These are phyloP conservation scores for Drosophila bocki DNA, from an alignment of 1,140 invertebrate genomes.

Conservation along the genomic window DNA sequence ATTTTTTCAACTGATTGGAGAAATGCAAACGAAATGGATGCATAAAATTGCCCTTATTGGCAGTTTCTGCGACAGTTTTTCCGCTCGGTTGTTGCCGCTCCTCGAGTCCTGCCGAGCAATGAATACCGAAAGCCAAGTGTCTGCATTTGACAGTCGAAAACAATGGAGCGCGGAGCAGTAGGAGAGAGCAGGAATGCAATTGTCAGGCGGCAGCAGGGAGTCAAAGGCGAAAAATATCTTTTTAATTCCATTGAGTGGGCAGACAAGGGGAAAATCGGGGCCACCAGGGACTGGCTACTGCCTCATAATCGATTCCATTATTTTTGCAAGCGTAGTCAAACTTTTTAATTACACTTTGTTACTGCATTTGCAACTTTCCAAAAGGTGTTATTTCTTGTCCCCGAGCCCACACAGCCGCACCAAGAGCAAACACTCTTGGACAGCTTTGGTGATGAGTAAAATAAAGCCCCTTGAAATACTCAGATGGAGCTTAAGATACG, in stretches of 20 bases:
- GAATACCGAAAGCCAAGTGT: constrained; percentile 49
- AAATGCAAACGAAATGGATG: constrained; percentile 59
- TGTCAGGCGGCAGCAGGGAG: constrained; percentile 48
- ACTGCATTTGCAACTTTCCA: constrained; percentile 60
- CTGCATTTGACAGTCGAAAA: constrained; percentile 71
- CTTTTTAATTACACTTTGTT: constrained; percentile 79
- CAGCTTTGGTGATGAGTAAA: neutral
- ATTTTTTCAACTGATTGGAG: constrained; percentile 36
- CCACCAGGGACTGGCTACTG: constrained; percentile 20
- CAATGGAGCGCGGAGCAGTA: constrained; percentile 33
- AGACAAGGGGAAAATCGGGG: neutral
- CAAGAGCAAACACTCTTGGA: constrained; percentile 40
- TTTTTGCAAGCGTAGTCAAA: constrained; percentile 66
- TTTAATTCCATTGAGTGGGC: constrained; percentile 67
- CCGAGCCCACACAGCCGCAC: constrained; percentile 12
- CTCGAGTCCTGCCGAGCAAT: constrained; percentile 27
- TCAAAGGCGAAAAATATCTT: constrained; percentile 50
- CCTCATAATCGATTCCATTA: constrained; percentile 75
- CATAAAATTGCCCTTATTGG: constrained; percentile 75
- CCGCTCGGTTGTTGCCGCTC: constrained; percentile 35
- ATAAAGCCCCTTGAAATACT: neutral
- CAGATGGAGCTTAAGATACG: neutral
- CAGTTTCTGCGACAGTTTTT: constrained; percentile 62
- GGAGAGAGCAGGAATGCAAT: constrained; percentile 47
- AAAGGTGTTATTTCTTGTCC: constrained; percentile 61